These are phyloP conservation scores for Myripristis jacobus DNA, from an alignment of 2,797 vertebrate genomes.

Conservation along the genomic window DNA sequence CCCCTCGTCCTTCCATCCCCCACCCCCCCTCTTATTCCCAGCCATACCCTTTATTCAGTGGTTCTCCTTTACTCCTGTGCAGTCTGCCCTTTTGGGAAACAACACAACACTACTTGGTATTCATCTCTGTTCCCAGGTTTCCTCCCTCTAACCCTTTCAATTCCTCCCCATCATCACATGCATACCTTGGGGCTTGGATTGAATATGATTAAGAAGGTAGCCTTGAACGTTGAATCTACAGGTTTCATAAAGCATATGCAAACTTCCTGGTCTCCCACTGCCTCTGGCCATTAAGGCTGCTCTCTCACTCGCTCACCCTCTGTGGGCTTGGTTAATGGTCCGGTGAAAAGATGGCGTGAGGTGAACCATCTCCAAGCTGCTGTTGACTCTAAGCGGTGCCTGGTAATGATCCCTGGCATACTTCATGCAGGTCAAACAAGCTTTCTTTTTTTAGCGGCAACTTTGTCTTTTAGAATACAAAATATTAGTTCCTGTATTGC, in stretches of 20 bases:
- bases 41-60: conserved; percentile 40
- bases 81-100: conserved; percentile 23
- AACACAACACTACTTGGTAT: conserved; percentile 56
- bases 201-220: conserved; percentile 60
- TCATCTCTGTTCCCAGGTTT: conserved; percentile 45
- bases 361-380: conserved; percentile 72
- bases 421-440: conserved; percentile 59
- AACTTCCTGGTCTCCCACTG: conserved; percentile 44
- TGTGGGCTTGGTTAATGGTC: conserved; percentile 77
- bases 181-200: conserved; percentile 51
- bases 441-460: conserved; percentile 16
- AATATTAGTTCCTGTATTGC: neutral
- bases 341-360: conserved; percentile 70
- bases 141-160: conserved; percentile 57
- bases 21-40: conserved; percentile 24
- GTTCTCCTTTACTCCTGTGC: conserved; percentile 38
- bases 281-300: conserved; percentile 56
- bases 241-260: conserved; percentile 61
- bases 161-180: conserved; percentile 57
- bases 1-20: conserved; percentile 36
- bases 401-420: conserved; percentile 66
- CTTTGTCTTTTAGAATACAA: conserved; percentile 38
- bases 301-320: conserved; percentile 47
- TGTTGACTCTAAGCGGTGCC: conserved; percentile 65
- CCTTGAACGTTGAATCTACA: conserved; percentile 62